Base-by-base conservation (phyloP, 2,888 invertebrate genomes). In the Eugnorisma glareosa region DNA sequence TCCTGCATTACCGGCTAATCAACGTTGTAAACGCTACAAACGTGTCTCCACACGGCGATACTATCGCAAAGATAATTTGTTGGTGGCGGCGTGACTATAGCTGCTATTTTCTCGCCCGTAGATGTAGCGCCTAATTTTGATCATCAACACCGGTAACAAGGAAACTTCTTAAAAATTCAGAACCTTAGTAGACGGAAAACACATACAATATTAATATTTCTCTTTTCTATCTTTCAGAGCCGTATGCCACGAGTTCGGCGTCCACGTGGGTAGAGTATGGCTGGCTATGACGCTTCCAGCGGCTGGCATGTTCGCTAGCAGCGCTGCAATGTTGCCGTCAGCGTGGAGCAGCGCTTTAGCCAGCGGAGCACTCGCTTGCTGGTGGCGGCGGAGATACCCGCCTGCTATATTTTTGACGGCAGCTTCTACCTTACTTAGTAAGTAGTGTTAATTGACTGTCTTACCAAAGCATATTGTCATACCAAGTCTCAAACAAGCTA, bases 321-420 rank as follows among this genome's bases (percentile, higher is more conserved):
- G 98, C 85, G 97, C 99, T 2, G 99, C 99, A 1, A 98, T 99
- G 95, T 95, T 99, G 81, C 99, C 99, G 0, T 99, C 99, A 8
- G 98, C 99, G n/a, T 99, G 99, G 97, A 98, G 99, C 79, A 98
- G 98, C 98, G 98, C 99, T 89, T 97, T 99, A 90, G 98, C 98
- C 69, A 97, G 98, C 88, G 97, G 98, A 3, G 98, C 99, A 0
- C 97, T 98, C 89, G 99, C 99, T 21, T 98, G 98, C 82, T 99
- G 99, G 99, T 98, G 99, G 97, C 98, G 98, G 24, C 97, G 98
- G 73, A 97, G 98, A 84, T 98, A 98, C 93, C 97, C 98, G 82
- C 93, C 98, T 40, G 98, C 99, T 4, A 97, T 99, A 54, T 97
- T 99, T 90, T 97, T 98, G 51, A 98, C 98, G 1, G 99, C 99